phyloP scores from a whole-genome alignment of 2,888 invertebrate species.

The Polydrusus pterygomalis region DNA sequence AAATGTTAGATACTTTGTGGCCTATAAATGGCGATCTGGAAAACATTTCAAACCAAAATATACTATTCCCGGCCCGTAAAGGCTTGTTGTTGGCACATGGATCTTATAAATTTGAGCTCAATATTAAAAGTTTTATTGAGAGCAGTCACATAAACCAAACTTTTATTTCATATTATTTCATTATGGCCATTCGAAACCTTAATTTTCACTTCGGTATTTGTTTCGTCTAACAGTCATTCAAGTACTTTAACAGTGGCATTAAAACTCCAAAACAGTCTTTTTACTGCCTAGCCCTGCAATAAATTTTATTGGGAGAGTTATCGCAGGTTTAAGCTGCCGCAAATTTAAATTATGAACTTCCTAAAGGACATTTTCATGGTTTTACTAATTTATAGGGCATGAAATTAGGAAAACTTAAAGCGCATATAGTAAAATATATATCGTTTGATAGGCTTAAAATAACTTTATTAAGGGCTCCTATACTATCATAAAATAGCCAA shows the following conservation, averaged over 20 bases:
- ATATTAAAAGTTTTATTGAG: constrained; percentile 22
- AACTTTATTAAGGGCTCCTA: too few species aligned
- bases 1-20: too few species aligned
- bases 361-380: neutral
- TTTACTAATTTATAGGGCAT: neutral
- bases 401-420: too few species aligned
- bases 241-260: constrained; percentile 43
- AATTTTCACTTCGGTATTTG: constrained; percentile 46
- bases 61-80: too few species aligned
- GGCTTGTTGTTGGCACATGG: neutral
- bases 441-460: too few species aligned
- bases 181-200: constrained; percentile 31
- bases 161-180: constrained; percentile 34
- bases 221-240: constrained; percentile 44
- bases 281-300: constrained; percentile 39
- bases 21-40: too few species aligned
- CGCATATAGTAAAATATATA: too few species aligned
- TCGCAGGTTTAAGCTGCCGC: constrained; percentile 2
- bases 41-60: too few species aligned
- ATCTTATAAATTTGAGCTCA: neutral
- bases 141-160: constrained; percentile 17
- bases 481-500: too few species aligned
- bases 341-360: neutral
- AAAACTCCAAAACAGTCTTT: constrained; percentile 41
- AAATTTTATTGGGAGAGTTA: constrained; percentile 39